Percentiles rank a stretch among this genome's conserved stretches.
These are phyloP conservation scores for Rafetus swinhoei DNA, from an alignment of 2,113 vertebrate genomes.

Conservation along the genomic window DNA sequence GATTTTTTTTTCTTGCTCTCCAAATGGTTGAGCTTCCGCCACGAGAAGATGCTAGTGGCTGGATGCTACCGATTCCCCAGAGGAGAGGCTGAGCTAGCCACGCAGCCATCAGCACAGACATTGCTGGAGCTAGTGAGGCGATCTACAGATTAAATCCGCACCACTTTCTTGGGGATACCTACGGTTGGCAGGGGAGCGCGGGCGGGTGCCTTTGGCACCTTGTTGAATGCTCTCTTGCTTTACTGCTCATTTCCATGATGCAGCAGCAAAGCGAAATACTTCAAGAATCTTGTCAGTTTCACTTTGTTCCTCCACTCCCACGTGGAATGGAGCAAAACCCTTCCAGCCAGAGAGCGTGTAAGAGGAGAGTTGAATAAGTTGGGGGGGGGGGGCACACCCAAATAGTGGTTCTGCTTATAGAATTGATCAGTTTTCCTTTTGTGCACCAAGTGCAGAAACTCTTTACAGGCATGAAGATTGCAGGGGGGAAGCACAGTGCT, in stretches of 20 bases:
- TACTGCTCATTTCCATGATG: background rate
- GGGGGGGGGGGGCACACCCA: rapidly evolving
- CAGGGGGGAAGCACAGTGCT: background rate
- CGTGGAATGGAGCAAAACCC: background rate
- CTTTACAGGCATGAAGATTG: background rate
- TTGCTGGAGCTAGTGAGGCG: background rate
- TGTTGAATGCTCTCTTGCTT: background rate
- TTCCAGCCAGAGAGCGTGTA: background rate
- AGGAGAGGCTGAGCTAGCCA: background rate
- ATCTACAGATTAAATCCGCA: background rate
- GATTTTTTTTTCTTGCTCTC: background rate
- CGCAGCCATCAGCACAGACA: background rate
- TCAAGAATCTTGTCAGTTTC: background rate
- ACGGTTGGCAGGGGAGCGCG: background rate
- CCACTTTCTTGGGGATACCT: background rate
- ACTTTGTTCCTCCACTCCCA: background rate
- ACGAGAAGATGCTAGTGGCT: constrained; percentile 70
- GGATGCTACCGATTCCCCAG: constrained; percentile 74
- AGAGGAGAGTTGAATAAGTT: background rate
- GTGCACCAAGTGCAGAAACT: background rate
- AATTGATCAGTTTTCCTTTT: background rate
- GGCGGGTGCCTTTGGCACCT: background rate
- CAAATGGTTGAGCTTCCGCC: constrained; percentile 33
- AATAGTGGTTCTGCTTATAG: too few species aligned
- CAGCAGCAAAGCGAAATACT: background rate